Evolutionary conservation across 2,888 invertebrate species (phyloP).

Genomic region (Exocentrus adspersus): DNA sequence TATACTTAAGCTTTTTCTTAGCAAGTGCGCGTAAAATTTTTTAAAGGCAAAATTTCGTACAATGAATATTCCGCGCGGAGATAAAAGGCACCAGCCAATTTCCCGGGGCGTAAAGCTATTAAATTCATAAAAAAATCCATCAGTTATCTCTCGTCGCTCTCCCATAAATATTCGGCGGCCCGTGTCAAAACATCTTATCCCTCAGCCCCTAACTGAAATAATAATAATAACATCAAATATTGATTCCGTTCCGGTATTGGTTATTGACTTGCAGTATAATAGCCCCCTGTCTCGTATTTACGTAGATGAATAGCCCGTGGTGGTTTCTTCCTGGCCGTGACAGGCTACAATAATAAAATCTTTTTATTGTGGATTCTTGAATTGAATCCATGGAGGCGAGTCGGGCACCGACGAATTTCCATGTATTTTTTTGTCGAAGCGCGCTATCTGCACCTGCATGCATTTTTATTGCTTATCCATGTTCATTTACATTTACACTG

Average conservation of each 20-base stretch:
- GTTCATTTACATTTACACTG: too few relatives aligned
- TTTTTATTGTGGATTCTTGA: slow-evolving; percentile 23
- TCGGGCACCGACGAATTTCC: neutral
- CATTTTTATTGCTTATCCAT: too few relatives aligned
- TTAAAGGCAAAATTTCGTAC: too few relatives aligned
- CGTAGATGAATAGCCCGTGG: slow-evolving; percentile 28
- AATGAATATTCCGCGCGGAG: too few relatives aligned
- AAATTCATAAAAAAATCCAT: neutral
- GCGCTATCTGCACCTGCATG: too few relatives aligned
- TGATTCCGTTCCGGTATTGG: slow-evolving; percentile 14
- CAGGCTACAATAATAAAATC: slow-evolving; percentile 29
- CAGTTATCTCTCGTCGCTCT: neutral
- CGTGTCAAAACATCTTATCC: slow-evolving; percentile 7
- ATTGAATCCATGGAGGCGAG: slow-evolving; percentile 3
- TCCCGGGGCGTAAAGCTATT: neutral
- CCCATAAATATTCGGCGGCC: neutral
- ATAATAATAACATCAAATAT: slow-evolving; percentile 25
- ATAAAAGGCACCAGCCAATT: too few relatives aligned
- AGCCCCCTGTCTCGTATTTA: slow-evolving; percentile 13
- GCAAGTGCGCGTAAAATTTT: too few relatives aligned
- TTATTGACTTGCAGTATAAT: slow-evolving; percentile 20
- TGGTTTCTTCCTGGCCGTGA: slow-evolving; percentile 29
- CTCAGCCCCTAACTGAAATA: slow-evolving; percentile 8
- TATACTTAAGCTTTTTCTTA: too few relatives aligned
- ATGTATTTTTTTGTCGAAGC: neutral